Evolutionary conservation across 2,888 invertebrate species (phyloP).

Genomic region (Drymonia ruficornis): DNA sequence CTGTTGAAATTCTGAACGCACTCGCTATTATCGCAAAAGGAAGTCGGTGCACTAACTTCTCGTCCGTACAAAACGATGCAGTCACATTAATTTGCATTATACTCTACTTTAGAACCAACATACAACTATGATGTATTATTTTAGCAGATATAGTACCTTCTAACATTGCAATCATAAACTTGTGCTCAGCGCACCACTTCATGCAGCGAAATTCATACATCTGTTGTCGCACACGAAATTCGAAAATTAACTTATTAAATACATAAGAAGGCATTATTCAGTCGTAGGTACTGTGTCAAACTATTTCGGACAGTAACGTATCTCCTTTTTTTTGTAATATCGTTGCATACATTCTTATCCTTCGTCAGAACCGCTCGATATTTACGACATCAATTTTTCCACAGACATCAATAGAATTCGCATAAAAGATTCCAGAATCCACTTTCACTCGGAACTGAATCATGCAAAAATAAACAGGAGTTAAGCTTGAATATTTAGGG

Average conservation of each 20-base stretch:
- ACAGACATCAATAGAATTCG: conserved; percentile 1
- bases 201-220: too few species aligned
- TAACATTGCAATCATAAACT: too few species aligned
- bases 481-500: conserved; percentile 42
- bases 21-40: conserved; percentile 1
- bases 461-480: conserved; percentile 31
- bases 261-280: too few species aligned
- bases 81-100: not conserved
- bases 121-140: not conserved
- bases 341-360: too few species aligned
- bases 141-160: too few species aligned
- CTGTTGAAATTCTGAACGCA: conserved; percentile 7
- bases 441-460: conserved; percentile 20
- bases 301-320: too few species aligned
- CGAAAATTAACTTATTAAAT: too few species aligned
- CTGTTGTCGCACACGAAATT: too few species aligned
- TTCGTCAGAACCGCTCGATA: not conserved
- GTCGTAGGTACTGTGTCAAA: too few species aligned
- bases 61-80: not conserved
- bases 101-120: not conserved
- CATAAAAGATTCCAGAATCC: conserved; percentile 7
- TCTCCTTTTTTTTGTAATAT: too few species aligned
- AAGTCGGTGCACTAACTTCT: conserved; percentile 3
- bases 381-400: not conserved
- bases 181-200: too few species aligned